A percentile compares a stretch with the other conserved stretches of the same genome.
Conservation (phyloP, 2,113 vertebrate genomes). For the crab-eating macaque (Macaca fascicularis) region T2T-MFA8v1.1 NC_088389.1:40020501-40021000, state of each 20-base stretch:
- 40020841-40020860: background rate
- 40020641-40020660: slow-evolving; percentile 20
- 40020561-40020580: background rate
- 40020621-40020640: background rate
- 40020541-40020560: slow-evolving; percentile 6
- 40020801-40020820: background rate
- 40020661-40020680: slow-evolving; percentile 2
- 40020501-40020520: slow-evolving; percentile 26
- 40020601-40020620: background rate
- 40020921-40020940: background rate
- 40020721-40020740: background rate
- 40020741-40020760: background rate
- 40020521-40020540: background rate
- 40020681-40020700: background rate
- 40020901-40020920: background rate
- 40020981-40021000: background rate
- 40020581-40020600: slow-evolving; percentile 40
- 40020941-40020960: background rate
- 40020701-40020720: background rate
- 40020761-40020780: background rate
- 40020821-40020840: background rate
- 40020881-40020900: background rate
- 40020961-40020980: background rate
- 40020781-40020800: background rate
- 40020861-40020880: background rate